phyloP scores from a whole-genome alignment of 2,797 vertebrate genomes.

The Galago senegalensis region DNA sequence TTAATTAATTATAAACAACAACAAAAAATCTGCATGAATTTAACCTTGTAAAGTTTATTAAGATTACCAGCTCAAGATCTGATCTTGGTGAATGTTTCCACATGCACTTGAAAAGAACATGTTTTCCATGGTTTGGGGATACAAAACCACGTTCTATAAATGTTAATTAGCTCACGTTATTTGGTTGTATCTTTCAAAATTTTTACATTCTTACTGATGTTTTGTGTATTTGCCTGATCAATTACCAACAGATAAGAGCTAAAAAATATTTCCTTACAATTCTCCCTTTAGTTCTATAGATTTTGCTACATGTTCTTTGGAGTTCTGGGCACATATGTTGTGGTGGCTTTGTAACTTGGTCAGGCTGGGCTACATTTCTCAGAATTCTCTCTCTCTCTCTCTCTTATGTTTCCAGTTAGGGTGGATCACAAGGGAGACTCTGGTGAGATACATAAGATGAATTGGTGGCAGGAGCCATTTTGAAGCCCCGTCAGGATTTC shows the following conservation, averaged over 20 bases:
- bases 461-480: background rate
- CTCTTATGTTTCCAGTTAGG: background rate
- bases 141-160: background rate
- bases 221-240: background rate
- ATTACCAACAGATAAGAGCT: background rate
- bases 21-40: background rate
- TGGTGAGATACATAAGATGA: background rate
- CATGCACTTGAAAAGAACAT: background rate
- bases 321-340: background rate
- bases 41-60: background rate
- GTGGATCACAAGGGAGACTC: background rate
- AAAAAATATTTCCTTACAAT: background rate
- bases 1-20: background rate
- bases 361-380: background rate
- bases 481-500: background rate
- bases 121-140: background rate
- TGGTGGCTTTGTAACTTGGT: background rate
- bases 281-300: background rate
- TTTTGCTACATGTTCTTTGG: background rate
- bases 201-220: background rate
- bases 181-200: background rate
- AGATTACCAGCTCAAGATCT: background rate
- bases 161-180: background rate
- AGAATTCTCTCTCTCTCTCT: background rate
- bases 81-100: background rate